Conservation (phyloP, 2,113 vertebrate species). For the Tapirus terrestris region DNA sequence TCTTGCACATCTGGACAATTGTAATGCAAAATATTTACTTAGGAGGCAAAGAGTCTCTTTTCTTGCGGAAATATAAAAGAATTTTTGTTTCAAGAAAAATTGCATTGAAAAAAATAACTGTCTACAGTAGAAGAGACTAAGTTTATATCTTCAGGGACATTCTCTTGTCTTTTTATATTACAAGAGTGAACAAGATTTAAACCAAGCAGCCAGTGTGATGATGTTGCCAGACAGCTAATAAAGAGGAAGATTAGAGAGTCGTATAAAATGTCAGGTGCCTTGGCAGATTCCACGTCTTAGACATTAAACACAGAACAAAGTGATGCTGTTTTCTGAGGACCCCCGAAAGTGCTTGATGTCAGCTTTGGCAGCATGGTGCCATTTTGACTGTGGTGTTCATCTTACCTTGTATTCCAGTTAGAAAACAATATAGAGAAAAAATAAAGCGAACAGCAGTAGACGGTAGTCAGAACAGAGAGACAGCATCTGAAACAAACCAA, state of each 20-base stretch:
- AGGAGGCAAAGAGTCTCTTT: conserved; percentile 56
- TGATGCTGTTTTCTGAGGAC: conserved; percentile 45
- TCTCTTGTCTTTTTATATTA: conserved; percentile 73
- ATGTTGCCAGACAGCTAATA: conserved; percentile 76
- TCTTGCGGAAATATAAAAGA: conserved; percentile 61
- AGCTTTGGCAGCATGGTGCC: conserved; percentile 22
- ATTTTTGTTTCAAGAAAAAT: conserved; percentile 73
- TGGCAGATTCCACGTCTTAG: not conserved
- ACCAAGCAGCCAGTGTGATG: conserved; percentile 60
- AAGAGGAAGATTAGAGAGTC: conserved; percentile 70
- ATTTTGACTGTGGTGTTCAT: conserved; percentile 50
- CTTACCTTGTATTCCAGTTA: conserved; percentile 13
- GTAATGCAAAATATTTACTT: conserved; percentile 76
- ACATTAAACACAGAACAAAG: conserved; percentile 68
- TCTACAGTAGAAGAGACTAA: conserved; percentile 61
- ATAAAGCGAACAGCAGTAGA: conserved; percentile 36
- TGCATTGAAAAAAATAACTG: conserved; percentile 58
- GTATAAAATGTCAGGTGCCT: conserved; percentile 65
- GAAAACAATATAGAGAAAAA: conserved; percentile 56
- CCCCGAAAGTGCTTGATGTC: conserved; percentile 56
- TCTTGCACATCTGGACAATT: conserved; percentile 74
- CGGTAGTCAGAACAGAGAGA: not conserved
- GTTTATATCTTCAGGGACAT: conserved; percentile 52
- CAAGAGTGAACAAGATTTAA: conserved; percentile 67
- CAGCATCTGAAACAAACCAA: conserved; percentile 30